These are phyloP conservation scores for Harpagifer antarcticus DNA, from an alignment of 2,797 vertebrate genomes.

Conservation along the genomic window DNA sequence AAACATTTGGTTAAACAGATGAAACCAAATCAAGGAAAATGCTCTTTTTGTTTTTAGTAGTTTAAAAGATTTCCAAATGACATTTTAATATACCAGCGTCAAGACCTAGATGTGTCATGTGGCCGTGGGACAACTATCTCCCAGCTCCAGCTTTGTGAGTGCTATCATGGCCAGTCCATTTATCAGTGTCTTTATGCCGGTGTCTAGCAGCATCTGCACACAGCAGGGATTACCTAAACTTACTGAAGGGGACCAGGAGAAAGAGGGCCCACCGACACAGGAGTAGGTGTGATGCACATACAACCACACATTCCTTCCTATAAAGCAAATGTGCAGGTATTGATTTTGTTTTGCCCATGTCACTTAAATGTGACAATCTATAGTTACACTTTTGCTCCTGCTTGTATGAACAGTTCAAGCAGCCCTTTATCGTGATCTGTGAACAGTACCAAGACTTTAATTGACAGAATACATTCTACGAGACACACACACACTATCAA, in stretches of 20 bases:
- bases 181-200: slow-evolving; percentile 50
- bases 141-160: slow-evolving; percentile 7
- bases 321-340: too few relatives aligned
- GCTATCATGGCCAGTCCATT: slow-evolving; percentile 37
- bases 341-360: too few relatives aligned
- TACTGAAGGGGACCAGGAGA: slow-evolving; percentile 42
- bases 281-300: too few relatives aligned
- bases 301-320: too few relatives aligned
- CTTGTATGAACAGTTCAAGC: slow-evolving; percentile 3
- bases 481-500: not conserved
- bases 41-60: too few relatives aligned
- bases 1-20: not conserved
- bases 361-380: too few relatives aligned
- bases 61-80: not conserved
- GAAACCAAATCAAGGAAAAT: not conserved
- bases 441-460: not conserved
- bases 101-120: slow-evolving; percentile 21
- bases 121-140: slow-evolving; percentile 30
- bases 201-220: slow-evolving; percentile 41
- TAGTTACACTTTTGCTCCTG: not conserved
- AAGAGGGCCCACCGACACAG: not conserved
- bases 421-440: not conserved
- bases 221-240: slow-evolving; percentile 39
- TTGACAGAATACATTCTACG: not conserved
- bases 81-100: slow-evolving; percentile 3